Conservation (phyloP, 64 coral and sea anemone species). For the Pocillopora damicornis region DNA sequence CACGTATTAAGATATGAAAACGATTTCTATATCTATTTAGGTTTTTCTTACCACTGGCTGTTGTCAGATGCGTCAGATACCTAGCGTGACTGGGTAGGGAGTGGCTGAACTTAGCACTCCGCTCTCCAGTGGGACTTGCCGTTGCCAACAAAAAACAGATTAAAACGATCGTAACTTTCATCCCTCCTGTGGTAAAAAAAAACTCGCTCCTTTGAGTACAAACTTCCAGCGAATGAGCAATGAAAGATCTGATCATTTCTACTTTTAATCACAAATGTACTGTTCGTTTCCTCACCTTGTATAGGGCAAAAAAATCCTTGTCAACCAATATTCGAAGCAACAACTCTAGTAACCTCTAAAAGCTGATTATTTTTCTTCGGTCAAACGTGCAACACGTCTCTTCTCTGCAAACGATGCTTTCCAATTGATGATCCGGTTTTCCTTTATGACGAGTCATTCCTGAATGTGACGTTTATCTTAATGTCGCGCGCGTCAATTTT, state of each 20-base stretch:
- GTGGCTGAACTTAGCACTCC: background rate
- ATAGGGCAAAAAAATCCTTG: no score
- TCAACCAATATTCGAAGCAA: background rate
- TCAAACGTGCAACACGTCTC: background rate
- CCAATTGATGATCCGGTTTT: background rate
- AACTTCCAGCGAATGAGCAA: background rate
- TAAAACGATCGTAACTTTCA: background rate
- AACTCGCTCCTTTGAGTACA: background rate
- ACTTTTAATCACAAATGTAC: background rate
- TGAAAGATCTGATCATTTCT: background rate
- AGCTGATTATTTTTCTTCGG: background rate
- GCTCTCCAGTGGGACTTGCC: slow-evolving; percentile 19
- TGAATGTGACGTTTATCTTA: slow-evolving; percentile 13
- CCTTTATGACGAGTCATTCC: background rate
- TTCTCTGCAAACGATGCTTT: background rate
- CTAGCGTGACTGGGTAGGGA: background rate
- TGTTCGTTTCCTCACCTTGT: background rate
- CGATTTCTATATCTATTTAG: no score
- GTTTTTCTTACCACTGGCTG: background rate
- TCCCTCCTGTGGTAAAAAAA: background rate
- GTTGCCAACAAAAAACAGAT: slow-evolving; percentile 16
- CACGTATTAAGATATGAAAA: no score
- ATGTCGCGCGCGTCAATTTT: background rate
- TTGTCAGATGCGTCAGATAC: background rate
- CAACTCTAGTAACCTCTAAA: background rate